Conservation (phyloP, 2,888 invertebrate species). For the Lobophora halterata region DNA sequence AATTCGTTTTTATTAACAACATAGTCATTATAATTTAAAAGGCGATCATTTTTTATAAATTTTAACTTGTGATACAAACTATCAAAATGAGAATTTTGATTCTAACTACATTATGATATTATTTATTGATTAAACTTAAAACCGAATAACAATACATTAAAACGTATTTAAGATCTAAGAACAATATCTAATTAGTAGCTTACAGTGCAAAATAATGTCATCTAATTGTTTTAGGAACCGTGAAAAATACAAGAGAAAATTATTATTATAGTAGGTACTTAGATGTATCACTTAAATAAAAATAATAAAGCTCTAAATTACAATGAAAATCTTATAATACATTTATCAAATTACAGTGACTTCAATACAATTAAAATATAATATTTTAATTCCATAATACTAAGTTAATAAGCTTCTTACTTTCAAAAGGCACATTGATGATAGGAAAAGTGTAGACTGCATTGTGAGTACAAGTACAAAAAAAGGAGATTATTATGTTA, state of each 20-base stretch:
- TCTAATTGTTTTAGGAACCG: conserved; percentile 43
- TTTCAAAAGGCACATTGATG: conserved; percentile 40
- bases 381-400: neutral
- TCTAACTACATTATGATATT: no score
- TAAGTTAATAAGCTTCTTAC: conserved; percentile 3
- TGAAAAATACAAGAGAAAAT: conserved; percentile 34
- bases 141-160: conserved; percentile 23
- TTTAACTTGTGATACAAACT: no score
- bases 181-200: neutral
- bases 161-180: neutral
- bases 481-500: no score
- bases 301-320: conserved; percentile 53
- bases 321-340: conserved; percentile 38
- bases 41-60: conserved; percentile 3
- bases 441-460: conserved; percentile 17
- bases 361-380: conserved; percentile 15
- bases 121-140: no score
- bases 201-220: conserved; percentile 9
- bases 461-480: no score
- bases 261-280: no score
- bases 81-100: no score
- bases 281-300: conserved; percentile 34
- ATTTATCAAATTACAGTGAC: conserved; percentile 27
- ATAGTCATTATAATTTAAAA: conserved; percentile 20
- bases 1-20: conserved; percentile 32